A percentile compares a stretch with the other conserved stretches of the same genome.
Conservation (phyloP, 2,888 invertebrate species). For the Synanthedon andrenaeformis region DNA sequence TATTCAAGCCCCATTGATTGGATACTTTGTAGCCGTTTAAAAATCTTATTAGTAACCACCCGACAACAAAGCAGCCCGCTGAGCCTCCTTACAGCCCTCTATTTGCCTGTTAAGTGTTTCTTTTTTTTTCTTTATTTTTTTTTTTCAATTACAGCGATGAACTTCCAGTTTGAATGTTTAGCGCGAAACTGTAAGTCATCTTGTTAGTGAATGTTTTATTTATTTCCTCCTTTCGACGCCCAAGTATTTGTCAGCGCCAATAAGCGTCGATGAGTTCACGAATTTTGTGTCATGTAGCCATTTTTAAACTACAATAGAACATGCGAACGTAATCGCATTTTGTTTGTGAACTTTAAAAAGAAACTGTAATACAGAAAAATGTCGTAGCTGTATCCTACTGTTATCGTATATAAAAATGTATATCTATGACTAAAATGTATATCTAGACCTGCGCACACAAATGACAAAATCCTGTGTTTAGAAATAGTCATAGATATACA, state of each 20-base stretch:
- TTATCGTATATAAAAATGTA: no score
- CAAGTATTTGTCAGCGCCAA: constrained; percentile 35
- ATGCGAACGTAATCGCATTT: no score
- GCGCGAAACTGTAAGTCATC: constrained; percentile 60
- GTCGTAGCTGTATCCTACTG: no score
- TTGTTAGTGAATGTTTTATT: constrained; percentile 58
- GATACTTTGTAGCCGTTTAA: constrained; percentile 70
- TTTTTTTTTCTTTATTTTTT: constrained; percentile 50
- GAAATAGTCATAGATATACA: no score
- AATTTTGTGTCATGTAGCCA: constrained; percentile 7
- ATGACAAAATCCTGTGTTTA: no score
- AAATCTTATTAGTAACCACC: constrained; percentile 67
- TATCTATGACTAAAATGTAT: no score
- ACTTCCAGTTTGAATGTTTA: constrained; percentile 45
- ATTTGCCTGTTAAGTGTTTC: constrained; percentile 67
- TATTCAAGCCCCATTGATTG: constrained; percentile 70
- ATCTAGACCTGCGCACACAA: no score
- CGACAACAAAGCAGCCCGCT: constrained; percentile 50
- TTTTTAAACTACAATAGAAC: not conserved
- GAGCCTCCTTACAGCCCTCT: constrained; percentile 39
- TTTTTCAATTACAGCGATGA: constrained; percentile 66
- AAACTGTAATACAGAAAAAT: no score
- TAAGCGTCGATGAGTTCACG: constrained; percentile 31
- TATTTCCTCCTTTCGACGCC: constrained; percentile 37
- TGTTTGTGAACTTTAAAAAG: no score